Percentiles rank a stretch among this genome's conserved stretches.
Conservation (phyloP, 2,888 invertebrate genomes). For the Gastracanthus pulcherrimus region DNA sequence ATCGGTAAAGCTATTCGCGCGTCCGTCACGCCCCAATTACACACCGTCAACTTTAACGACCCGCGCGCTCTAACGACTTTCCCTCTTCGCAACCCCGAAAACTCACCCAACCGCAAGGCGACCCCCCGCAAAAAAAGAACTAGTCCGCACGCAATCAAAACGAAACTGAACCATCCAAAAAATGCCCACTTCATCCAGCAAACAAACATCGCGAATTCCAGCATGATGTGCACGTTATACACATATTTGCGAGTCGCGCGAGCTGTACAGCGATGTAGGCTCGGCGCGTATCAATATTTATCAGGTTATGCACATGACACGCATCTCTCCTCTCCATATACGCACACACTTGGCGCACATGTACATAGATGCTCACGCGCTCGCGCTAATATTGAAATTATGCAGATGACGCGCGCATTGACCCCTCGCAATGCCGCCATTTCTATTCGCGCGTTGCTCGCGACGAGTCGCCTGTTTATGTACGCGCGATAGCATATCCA, state of each 20-base stretch:
- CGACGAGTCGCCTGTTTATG: not conserved
- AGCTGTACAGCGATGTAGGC: no score
- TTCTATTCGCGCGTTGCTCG: not conserved
- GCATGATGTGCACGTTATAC: not conserved
- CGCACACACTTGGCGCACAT: no score
- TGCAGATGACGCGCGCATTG: conserved; percentile 14
- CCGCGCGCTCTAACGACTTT: not conserved
- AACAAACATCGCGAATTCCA: not conserved
- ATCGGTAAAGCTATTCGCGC: not conserved
- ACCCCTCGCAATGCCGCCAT: not conserved
- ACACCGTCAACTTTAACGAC: not conserved
- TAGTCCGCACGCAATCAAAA: no score
- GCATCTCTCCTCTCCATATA: no score
- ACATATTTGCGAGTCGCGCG: not conserved
- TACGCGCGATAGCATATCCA: no score
- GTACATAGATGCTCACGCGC: no score
- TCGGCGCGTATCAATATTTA: conserved; percentile 1
- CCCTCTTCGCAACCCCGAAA: not conserved
- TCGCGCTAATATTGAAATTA: conserved; percentile 38
- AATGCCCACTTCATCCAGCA: no score
- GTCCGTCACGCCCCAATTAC: not conserved
- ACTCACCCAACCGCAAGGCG: not conserved
- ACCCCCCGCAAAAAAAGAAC: not conserved
- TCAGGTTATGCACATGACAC: no score
- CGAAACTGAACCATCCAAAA: no score